Percentiles rank a stretch among this genome's conserved stretches.
phyloP scores from a whole-genome alignment of 2,797 vertebrate genomes.

The Myotis pilosus region DNA sequence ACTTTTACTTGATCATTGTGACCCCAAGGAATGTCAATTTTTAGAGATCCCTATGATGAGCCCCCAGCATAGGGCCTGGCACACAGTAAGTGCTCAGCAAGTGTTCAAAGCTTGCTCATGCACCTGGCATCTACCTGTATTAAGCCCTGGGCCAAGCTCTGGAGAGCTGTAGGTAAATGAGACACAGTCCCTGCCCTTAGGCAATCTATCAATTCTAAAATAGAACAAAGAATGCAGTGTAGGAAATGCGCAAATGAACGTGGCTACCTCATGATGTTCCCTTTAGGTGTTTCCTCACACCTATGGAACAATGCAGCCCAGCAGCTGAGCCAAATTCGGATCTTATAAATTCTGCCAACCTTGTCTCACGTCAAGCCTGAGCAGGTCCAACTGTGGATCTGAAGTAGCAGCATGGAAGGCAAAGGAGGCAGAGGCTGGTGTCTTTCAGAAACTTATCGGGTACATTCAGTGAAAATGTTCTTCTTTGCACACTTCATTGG shows the following conservation, averaged over 20 bases:
- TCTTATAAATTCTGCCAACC: neutral
- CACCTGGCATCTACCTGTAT: neutral
- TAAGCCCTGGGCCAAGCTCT: neutral
- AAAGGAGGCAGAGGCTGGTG: neutral
- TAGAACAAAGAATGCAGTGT: neutral
- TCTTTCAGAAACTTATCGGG: constrained; percentile 3
- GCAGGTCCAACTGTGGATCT: neutral
- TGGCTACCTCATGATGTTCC: neutral
- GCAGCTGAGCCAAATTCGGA: neutral
- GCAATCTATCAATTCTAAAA: neutral
- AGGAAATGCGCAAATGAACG: constrained; percentile 17
- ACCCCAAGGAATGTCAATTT: neutral
- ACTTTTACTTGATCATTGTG: neutral
- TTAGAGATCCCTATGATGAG: neutral
- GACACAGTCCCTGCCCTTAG: neutral
- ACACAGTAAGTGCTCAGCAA: neutral
- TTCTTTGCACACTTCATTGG: neutral
- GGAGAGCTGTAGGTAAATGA: neutral
- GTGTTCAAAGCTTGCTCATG: neutral
- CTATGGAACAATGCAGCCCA: neutral
- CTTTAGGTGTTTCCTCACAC: constrained; percentile 6
- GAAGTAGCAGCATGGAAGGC: neutral
- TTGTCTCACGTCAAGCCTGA: neutral
- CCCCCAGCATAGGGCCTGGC: neutral
- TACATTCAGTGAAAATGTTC: neutral